A percentile compares a stretch with the other conserved stretches of the same genome.
Conservation (phyloP, 2,888 invertebrate species). For the Heliconius sara region DNA sequence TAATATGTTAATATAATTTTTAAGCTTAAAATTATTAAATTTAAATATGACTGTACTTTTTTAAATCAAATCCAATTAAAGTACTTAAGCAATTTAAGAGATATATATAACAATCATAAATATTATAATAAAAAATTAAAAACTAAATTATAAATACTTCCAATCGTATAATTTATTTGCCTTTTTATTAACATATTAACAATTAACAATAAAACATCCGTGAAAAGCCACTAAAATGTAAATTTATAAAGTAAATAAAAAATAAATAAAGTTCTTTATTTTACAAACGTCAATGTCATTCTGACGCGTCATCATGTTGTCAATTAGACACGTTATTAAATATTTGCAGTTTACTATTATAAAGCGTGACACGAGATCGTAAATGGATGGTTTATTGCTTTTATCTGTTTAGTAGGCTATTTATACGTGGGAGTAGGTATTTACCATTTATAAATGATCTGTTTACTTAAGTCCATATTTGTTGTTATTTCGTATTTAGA, state of each 20-base stretch:
- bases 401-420: conserved; percentile 41
- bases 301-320: conserved; percentile 36
- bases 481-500: background rate
- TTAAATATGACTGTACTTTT: background rate
- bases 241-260: background rate
- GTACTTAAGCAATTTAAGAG: too few species aligned
- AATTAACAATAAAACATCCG: too few species aligned
- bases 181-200: too few species aligned
- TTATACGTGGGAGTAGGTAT: conserved; percentile 31
- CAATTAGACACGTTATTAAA: conserved; percentile 40
- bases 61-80: too few species aligned
- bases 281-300: conserved; percentile 32
- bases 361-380: conserved; percentile 45
- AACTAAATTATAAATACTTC: background rate
- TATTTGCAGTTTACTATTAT: conserved; percentile 42
- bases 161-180: background rate
- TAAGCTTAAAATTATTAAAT: background rate
- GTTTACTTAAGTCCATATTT: conserved; percentile 18
- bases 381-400: conserved; percentile 40
- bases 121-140: too few species aligned
- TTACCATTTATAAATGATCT: conserved; percentile 3
- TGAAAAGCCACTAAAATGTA: too few species aligned
- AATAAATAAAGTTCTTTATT: conserved; percentile 22
- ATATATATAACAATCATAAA: too few species aligned
- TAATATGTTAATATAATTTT: background rate